Conservation (phyloP, 2,113 vertebrate genomes). For the Seriola quinqueradiata region DNA sequence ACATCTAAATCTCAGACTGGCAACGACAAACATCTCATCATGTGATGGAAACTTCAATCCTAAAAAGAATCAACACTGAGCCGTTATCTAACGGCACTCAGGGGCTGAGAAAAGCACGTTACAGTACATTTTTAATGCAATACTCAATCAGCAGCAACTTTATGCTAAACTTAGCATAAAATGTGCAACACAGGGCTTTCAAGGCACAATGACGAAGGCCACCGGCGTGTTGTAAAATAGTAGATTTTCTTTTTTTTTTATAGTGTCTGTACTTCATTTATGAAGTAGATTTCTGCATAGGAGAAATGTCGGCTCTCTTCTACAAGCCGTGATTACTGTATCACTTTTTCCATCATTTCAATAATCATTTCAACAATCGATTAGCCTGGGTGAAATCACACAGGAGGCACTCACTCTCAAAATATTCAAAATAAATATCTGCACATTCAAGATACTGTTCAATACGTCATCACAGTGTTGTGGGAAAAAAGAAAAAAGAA, state of each 20-base stretch:
- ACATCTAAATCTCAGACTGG: background rate
- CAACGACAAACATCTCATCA: background rate
- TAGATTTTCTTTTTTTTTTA: no score
- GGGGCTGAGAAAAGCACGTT: background rate
- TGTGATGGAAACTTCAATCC: background rate
- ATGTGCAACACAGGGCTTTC: background rate
- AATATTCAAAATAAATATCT: conserved; percentile 9
- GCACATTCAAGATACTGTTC: conserved; percentile 1
- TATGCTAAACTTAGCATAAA: background rate
- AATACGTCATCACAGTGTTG: background rate
- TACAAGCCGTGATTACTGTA: background rate
- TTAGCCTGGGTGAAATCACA: background rate
- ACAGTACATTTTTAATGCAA: background rate
- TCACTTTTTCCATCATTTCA: background rate
- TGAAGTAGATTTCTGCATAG: background rate
- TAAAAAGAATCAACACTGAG: background rate
- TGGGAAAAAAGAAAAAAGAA: background rate
- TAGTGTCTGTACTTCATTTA: background rate
- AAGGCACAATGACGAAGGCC: conserved; percentile 25
- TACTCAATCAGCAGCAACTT: background rate
- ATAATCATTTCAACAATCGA: background rate
- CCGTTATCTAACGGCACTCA: background rate
- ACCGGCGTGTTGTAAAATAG: background rate
- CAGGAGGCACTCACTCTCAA: background rate
- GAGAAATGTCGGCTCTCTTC: background rate